phyloP scores from a whole-genome alignment of 1,140 invertebrate species.

The Anastatus disparis region DNA sequence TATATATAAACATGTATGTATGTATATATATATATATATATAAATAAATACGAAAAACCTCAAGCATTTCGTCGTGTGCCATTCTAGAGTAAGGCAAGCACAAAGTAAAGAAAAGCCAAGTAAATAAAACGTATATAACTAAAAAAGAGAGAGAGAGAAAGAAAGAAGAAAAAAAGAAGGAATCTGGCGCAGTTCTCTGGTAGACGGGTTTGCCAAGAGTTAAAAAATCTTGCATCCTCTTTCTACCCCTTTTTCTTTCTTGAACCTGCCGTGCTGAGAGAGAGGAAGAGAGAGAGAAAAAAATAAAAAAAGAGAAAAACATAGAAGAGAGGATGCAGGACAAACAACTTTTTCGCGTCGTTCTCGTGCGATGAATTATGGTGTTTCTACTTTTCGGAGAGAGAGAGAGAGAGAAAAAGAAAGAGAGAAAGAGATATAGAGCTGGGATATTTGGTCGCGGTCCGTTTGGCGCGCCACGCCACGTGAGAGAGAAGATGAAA shows the following conservation, averaged over 20 bases:
- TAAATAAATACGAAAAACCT: background rate
- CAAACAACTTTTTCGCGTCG: conserved; percentile 63
- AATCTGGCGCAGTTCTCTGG: conserved; percentile 25
- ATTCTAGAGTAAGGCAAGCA: too few relatives aligned
- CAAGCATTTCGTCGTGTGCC: conserved; percentile 11
- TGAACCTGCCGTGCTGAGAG: conserved; percentile 29
- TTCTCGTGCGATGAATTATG: conserved; percentile 55
- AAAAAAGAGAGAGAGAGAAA: background rate
- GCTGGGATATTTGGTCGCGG: conserved; percentile 56
- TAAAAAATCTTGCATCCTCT: conserved; percentile 53
- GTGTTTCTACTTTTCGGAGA: conserved; percentile 55
- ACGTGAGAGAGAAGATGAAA: conserved; percentile 44
- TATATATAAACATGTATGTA: too few relatives aligned
- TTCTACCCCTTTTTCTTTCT: conserved; percentile 46
- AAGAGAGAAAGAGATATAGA: too few relatives aligned
- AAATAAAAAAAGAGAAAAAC: too few relatives aligned
- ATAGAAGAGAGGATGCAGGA: conserved; percentile 14
- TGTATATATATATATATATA: background rate
- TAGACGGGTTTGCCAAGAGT: conserved; percentile 56
- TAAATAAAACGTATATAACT: conserved; percentile 28
- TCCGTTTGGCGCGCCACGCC: conserved; percentile 49
- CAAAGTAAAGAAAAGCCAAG: conserved; percentile 1
- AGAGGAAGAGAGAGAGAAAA: too few relatives aligned
- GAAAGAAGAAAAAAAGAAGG: conserved; percentile 49
- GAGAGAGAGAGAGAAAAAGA: too few relatives aligned